Evolutionary conservation across 2,888 invertebrate species (phyloP), one percentile per base, ranked within the genome.

Genomic region (Stenolophus ochropezus): DNA sequence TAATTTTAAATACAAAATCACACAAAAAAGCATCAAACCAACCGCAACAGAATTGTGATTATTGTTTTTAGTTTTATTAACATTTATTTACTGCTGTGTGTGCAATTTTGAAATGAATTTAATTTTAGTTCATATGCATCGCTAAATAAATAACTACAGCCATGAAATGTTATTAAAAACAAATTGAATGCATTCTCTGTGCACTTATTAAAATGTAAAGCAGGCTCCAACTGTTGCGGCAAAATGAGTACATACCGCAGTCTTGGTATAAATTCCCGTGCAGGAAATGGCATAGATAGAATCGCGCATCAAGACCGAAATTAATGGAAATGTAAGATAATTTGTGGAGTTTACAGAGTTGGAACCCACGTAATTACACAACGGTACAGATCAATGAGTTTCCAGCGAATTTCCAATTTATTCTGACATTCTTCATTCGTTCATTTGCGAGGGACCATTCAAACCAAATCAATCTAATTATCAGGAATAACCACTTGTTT

Each of bases 311-410:
- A 47, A 23, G 47, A 73, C 20, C 23, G 49, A 73, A 73, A 47
- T 49, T 73, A 73, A 23, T 73, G 73, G 73, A 73, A 71, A 71
- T 71, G 33, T 42, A 71, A 71, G 71, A 71, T 71, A 49, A 49
- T 47, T 73, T 73, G 61, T 61, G 18, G 56, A 56, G 56, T 56
- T 56, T 56, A 56, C 56, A 56, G 61, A 61, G 61, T 61, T 61
- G 61, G 25, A 21, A 14, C 61, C 61, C 23, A 61, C 23, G 61
- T 25, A 25, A 61, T 25, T 25, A 21, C 61, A 61, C 61, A 61
- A 25, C 61, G 21, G 61, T 5, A 61, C 25, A 61, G 61, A 61
- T 61, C 61, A 61, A 61, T 61, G 61, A 61, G 61, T 61, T 61
- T 61, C 25, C 5, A 61, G n/a, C 25, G 61, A 61, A 61, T 61